Evolutionary conservation across 2,797 vertebrate genomes (phyloP).

Genomic region (Characodon lateralis): DNA sequence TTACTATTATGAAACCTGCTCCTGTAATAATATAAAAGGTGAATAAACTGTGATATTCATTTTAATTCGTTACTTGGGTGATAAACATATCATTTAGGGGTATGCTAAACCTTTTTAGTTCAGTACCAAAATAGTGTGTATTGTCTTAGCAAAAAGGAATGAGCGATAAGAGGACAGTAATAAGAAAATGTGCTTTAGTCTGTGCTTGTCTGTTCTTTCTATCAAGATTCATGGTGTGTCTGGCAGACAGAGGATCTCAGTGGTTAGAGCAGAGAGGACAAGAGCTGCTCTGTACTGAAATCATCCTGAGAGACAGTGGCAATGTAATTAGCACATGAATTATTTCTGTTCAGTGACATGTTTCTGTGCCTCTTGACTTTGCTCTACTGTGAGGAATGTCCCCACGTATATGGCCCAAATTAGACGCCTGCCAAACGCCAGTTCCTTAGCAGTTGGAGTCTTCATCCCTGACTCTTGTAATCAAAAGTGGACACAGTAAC

Average conservation of each 20-base stretch:
- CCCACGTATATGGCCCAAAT: slow-evolving; percentile 60
- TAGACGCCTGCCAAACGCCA: slow-evolving; percentile 70
- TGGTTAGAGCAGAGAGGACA: slow-evolving; percentile 56
- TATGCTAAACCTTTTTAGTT: slow-evolving; percentile 23
- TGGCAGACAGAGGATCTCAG: slow-evolving; percentile 59
- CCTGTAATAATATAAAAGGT: neutral
- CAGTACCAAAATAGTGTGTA: slow-evolving; percentile 44
- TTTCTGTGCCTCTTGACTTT: slow-evolving; percentile 73
- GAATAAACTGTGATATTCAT: slow-evolving; percentile 5
- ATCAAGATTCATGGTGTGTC: slow-evolving; percentile 72
- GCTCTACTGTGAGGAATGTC: slow-evolving; percentile 68
- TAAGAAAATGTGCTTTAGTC: slow-evolving; percentile 55
- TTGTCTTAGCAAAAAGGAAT: slow-evolving; percentile 52
- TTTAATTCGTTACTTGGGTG: slow-evolving; percentile 19
- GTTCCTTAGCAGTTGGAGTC: slow-evolving; percentile 49
- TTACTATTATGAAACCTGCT: neutral
- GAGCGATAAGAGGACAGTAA: slow-evolving; percentile 43
- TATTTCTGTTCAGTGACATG: slow-evolving; percentile 74
- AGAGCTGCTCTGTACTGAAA: slow-evolving; percentile 60
- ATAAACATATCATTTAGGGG: slow-evolving; percentile 44
- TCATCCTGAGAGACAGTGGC: slow-evolving; percentile 64
- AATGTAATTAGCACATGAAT: slow-evolving; percentile 80
- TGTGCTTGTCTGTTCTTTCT: slow-evolving; percentile 55
- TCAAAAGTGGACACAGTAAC: slow-evolving; percentile 67
- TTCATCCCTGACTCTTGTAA: slow-evolving; percentile 46